Conservation (phyloP, 37 sponge, comb jelly and placozoan species). For the Oopsacas minuta region DNA sequence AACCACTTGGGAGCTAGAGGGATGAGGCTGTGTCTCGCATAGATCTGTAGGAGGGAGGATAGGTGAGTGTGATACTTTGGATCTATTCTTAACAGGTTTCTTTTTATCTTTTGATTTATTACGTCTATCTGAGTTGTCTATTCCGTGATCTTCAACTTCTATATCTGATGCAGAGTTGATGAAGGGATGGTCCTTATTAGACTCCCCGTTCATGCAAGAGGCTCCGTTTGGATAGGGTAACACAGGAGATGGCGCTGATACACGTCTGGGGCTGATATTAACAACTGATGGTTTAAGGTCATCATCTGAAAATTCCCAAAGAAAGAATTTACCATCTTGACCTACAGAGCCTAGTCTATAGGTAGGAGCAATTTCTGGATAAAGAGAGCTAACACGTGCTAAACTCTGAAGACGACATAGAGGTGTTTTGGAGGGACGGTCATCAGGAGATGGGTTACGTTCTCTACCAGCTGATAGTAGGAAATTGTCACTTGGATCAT, state of each 20-base stretch:
- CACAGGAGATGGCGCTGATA: background rate
- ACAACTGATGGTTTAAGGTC: slow-evolving; percentile 30
- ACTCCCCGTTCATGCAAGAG: background rate
- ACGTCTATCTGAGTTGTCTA: background rate
- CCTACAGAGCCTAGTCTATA: slow-evolving; percentile 88
- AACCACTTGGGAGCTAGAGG: slow-evolving; percentile 55
- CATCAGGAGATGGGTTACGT: background rate
- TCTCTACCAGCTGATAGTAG: background rate
- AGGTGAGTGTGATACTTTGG: background rate
- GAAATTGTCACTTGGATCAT: background rate
- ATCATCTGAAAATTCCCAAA: slow-evolving; percentile 86
- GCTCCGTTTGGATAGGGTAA: background rate
- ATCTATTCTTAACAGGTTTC: background rate
- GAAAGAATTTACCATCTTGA: slow-evolving; percentile 68
- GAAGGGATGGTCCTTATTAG: background rate
- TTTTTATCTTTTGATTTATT: background rate
- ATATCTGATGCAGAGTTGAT: background rate
- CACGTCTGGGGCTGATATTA: slow-evolving; percentile 12
- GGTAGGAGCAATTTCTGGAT: background rate
- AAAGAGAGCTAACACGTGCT: background rate
- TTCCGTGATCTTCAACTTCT: background rate
- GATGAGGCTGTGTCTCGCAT: slow-evolving; percentile 44
- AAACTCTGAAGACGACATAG: background rate
- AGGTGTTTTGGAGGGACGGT: background rate
- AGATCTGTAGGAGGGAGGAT: background rate